A percentile compares a stretch with the other conserved stretches of the same genome.
These are phyloP conservation scores for Drosophila ustulata DNA, from an alignment of 2,888 invertebrate species.

Conservation along the genomic window DNA sequence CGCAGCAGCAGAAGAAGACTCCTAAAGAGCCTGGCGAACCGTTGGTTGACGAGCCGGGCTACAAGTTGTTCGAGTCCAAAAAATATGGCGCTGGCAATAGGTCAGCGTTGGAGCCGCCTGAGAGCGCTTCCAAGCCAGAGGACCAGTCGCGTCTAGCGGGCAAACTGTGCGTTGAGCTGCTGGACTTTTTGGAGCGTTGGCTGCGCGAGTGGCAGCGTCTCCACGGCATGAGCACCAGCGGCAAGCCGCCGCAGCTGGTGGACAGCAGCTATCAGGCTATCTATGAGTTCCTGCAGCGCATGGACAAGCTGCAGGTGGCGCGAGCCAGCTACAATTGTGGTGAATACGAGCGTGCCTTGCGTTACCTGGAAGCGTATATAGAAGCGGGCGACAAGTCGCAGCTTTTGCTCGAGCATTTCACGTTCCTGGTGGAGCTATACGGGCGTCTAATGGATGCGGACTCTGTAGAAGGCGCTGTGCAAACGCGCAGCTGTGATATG, in stretches of 20 bases:
- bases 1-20: slow-evolving; percentile 1
- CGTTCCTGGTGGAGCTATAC: slow-evolving; percentile 92
- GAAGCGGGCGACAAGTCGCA: slow-evolving; percentile 85
- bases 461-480: slow-evolving; percentile 92
- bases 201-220: slow-evolving; percentile 86
- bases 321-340: slow-evolving; percentile 91
- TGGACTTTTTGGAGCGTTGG: slow-evolving; percentile 93
- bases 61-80: slow-evolving; percentile 73
- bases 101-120: slow-evolving; percentile 4
- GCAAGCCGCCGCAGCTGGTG: slow-evolving; percentile 81
- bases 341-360: slow-evolving; percentile 90
- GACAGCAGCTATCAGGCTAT: slow-evolving; percentile 77
- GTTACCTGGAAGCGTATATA: slow-evolving; percentile 91
- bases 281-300: slow-evolving; percentile 84
- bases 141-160: slow-evolving; percentile 86
- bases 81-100: slow-evolving; percentile 65
- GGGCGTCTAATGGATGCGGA: slow-evolving; percentile 95
- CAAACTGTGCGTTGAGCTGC: slow-evolving; percentile 89
- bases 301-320: slow-evolving; percentile 89
- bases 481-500: slow-evolving; percentile 91
- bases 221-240: slow-evolving; percentile 65
- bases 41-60: slow-evolving; percentile 35
- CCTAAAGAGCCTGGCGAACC: neutral
- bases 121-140: slow-evolving; percentile 24
- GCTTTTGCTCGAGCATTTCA: slow-evolving; percentile 87